These are phyloP conservation scores for Cyprinodon variegatus DNA, from an alignment of 2,113 vertebrate genomes.

Conservation along the genomic window DNA sequence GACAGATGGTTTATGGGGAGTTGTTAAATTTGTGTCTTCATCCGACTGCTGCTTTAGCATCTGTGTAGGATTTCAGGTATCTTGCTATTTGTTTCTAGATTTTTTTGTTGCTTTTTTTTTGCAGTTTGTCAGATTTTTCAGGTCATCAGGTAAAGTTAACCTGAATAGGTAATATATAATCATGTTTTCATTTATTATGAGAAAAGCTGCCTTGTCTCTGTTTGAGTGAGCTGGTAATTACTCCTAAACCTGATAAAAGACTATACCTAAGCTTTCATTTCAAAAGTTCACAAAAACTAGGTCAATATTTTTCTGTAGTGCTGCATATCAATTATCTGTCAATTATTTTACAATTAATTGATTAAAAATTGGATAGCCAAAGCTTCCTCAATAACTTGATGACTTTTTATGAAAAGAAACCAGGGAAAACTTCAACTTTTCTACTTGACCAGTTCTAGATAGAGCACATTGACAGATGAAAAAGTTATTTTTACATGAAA, in stretches of 20 bases:
- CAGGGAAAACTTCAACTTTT: too few relatives aligned
- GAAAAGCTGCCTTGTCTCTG: neutral
- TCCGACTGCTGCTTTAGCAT: conserved; percentile 14
- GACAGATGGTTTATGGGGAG: conserved; percentile 62
- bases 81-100: neutral
- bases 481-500: too few relatives aligned
- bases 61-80: neutral
- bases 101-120: conserved; percentile 4
- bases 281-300: too few relatives aligned
- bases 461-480: too few relatives aligned
- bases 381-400: too few relatives aligned
- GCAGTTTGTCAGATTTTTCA: neutral
- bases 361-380: too few relatives aligned
- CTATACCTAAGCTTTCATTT: neutral
- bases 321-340: too few relatives aligned
- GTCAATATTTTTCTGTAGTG: too few relatives aligned
- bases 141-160: neutral
- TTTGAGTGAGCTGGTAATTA: neutral
- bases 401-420: too few relatives aligned
- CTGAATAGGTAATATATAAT: neutral
- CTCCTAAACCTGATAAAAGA: neutral
- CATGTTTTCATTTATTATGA: neutral
- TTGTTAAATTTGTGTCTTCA: conserved; percentile 3
- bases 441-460: too few relatives aligned
- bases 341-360: too few relatives aligned